Conservation (phyloP, 1,140 invertebrate genomes). For the Acyrthosiphon pisum region DNA sequence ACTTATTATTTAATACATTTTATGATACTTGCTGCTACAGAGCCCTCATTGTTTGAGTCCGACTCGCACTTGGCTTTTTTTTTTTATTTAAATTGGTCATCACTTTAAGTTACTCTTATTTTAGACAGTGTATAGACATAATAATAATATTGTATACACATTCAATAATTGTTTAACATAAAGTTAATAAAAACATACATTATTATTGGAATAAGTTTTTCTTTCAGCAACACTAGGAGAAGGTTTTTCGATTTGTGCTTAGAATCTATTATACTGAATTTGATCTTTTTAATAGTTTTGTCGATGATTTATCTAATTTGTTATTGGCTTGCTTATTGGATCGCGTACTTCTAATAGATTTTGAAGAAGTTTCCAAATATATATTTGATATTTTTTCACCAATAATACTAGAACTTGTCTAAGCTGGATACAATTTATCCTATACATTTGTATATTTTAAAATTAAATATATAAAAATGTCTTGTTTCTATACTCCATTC, state of each 20-base stretch:
- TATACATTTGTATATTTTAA: not conserved
- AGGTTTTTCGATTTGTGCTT: not conserved
- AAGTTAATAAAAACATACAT: constrained; percentile 23
- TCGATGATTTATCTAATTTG: not conserved
- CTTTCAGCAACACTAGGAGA: not conserved
- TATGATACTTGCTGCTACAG: too few relatives aligned
- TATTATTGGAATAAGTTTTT: not conserved
- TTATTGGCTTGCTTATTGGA: not conserved
- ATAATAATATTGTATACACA: not conserved
- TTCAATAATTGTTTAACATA: not conserved
- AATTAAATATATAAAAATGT: not conserved
- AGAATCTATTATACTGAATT: not conserved
- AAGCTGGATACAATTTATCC: not conserved
- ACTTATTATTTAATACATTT: too few relatives aligned
- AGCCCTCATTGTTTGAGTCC: too few relatives aligned
- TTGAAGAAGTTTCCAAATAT: not conserved
- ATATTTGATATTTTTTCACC: not conserved
- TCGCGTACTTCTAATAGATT: not conserved
- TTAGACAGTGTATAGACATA: not conserved
- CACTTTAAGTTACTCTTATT: not conserved
- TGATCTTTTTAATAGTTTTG: constrained; percentile 10
- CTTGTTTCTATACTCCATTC: not conserved
- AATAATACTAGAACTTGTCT: not conserved
- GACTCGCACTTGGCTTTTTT: too few relatives aligned
- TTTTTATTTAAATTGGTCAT: too few relatives aligned